These are phyloP conservation scores for Menidia beryllina DNA, from an alignment of 2,113 vertebrate species.

Conservation along the genomic window DNA sequence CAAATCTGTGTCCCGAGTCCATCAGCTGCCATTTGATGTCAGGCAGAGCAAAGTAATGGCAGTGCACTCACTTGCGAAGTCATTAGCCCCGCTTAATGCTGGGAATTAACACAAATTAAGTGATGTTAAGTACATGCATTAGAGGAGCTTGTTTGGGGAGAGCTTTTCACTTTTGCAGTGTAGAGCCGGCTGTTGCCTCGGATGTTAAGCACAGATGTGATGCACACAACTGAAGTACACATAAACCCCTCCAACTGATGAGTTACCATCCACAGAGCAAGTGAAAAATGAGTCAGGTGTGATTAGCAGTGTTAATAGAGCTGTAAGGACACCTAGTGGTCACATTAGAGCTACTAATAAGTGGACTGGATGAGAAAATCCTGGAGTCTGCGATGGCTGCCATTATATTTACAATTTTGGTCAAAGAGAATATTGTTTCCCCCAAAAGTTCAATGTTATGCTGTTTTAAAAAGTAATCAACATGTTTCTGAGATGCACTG, in stretches of 20 bases:
- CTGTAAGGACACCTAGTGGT: constrained; percentile 79
- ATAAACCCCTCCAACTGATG: constrained; percentile 29
- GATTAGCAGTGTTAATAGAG: constrained; percentile 43
- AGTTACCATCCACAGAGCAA: constrained; percentile 21
- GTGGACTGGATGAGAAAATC: background rate
- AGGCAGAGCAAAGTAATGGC: constrained; percentile 77
- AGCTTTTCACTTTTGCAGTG: constrained; percentile 66
- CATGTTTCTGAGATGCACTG: background rate
- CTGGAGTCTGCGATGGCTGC: background rate
- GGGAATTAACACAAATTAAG: constrained; percentile 83
- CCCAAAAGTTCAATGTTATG: no score
- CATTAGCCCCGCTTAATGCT: constrained; percentile 77
- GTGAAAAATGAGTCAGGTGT: constrained; percentile 14
- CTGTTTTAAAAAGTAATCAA: no score
- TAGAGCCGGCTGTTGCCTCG: constrained; percentile 36
- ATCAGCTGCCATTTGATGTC: constrained; percentile 79
- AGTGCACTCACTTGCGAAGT: constrained; percentile 77
- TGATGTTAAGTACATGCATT: constrained; percentile 82
- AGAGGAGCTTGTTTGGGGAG: constrained; percentile 73
- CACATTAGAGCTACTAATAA: constrained; percentile 16
- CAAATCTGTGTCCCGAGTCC: constrained; percentile 74
- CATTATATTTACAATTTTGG: background rate
- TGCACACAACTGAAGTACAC: constrained; percentile 24
- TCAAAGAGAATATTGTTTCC: background rate
- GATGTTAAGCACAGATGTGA: constrained; percentile 29